Evolutionary conservation across 2,113 vertebrate species (phyloP), one percentile per base, ranked within the genome.

Genomic region (Aegithalos caudatus): DNA sequence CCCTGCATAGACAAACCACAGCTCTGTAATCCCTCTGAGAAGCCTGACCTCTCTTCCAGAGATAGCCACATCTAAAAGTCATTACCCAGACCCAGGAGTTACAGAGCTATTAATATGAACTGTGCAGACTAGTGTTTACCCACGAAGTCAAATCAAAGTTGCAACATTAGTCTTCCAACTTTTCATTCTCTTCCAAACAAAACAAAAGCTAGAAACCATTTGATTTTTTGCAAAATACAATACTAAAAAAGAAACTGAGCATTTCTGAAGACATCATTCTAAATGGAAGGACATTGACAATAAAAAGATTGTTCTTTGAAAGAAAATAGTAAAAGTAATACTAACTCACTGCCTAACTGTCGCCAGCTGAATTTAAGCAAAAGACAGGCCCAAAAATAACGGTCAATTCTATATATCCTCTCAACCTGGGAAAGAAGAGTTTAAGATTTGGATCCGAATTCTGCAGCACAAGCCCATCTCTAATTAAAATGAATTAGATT

Each of bases 401-500:
- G 29, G 22, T 82, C 24, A 81, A 48, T 23, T 53, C 64, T 48
- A 56, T 56, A 66, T 35, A 86, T 54, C 25, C 47, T 80, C 35
- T 51, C 67, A 92, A 3, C 27, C n/a, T 92, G 38, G 10, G 62
- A 60, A 62, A 73, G 56, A 11, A 78, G 22, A 64, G 38, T 67
- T 92, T 44, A 65, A 88, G 54, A 70, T 81, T 66, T 88, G 33
- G 56, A 92, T 85, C 28, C 1, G 3, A 88, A 81, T 60, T 73
- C 53, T 90, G 86, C 27, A 90, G 65, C 76, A 81, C 47, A 86
- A 96, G 57, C 24, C 70, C 53, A 90, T 65, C 62, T 91, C 66
- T 86, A 90, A 95, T 86, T 76, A 78, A 92, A 94, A 93, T 66
- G 4, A 81, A 91, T 58, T 74, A 91, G 62, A 81, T 81, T 78